phyloP scores from a whole-genome alignment of 1,140 invertebrate species.

The Drosophila novamexicana region DNA sequence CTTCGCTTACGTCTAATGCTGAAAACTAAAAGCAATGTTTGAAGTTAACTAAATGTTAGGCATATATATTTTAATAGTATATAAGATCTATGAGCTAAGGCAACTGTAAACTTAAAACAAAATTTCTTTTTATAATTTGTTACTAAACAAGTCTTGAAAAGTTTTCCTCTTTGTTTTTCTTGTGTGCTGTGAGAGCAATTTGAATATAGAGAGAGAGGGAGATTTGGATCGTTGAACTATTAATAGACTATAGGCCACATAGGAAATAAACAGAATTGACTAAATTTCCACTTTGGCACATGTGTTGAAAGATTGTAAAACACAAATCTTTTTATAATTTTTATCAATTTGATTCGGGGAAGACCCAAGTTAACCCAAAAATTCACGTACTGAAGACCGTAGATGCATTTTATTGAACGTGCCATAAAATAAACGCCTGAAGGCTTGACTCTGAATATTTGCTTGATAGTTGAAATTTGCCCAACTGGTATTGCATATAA shows the following conservation, averaged over 20 bases:
- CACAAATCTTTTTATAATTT: background rate
- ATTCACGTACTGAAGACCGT: slow-evolving; percentile 34
- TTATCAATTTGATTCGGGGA: background rate
- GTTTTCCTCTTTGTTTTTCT: slow-evolving; percentile 5
- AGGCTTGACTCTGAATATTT: background rate
- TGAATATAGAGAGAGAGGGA: slow-evolving; percentile 1
- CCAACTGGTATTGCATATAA: slow-evolving; percentile 4
- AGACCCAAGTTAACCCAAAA: slow-evolving; percentile 22
- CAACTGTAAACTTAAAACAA: slow-evolving; percentile 41
- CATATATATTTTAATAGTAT: slow-evolving; percentile 10
- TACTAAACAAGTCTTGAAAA: slow-evolving; percentile 50
- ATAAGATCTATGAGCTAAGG: slow-evolving; percentile 41
- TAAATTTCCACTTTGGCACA: background rate
- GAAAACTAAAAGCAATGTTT: slow-evolving; percentile 37
- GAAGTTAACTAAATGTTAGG: slow-evolving; percentile 32
- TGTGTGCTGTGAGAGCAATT: slow-evolving; percentile 10
- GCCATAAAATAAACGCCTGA: slow-evolving; percentile 8
- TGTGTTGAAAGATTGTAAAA: background rate
- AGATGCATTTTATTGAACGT: slow-evolving; percentile 49
- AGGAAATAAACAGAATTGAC: background rate
- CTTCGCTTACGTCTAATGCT: slow-evolving; percentile 28
- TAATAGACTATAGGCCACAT: background rate
- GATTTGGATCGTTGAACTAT: slow-evolving; percentile 10
- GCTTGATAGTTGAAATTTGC: background rate
- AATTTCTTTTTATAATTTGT: slow-evolving; percentile 12